Evolutionary conservation across 2,113 vertebrate genomes (phyloP).

Genomic region (Sylvietta virens): DNA sequence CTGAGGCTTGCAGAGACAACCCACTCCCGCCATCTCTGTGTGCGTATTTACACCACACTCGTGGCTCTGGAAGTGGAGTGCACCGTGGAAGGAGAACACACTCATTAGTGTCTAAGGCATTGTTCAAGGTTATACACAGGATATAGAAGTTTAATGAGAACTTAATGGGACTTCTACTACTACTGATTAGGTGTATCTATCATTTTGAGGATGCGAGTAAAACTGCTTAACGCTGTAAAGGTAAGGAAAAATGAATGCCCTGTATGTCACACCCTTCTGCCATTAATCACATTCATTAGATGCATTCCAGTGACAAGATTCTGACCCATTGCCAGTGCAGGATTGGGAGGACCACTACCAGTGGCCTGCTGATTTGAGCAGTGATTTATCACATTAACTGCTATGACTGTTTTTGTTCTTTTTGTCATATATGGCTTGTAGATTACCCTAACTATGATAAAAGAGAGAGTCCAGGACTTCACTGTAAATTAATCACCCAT

Average conservation of each 20-base stretch:
- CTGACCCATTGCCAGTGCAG: constrained; percentile 34
- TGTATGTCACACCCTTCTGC: constrained; percentile 21
- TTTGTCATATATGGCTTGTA: not conserved
- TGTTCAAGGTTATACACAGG: constrained; percentile 73
- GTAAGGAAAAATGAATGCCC: constrained; percentile 47
- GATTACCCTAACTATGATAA: constrained; percentile 19
- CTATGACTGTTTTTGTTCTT: constrained; percentile 31
- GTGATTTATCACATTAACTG: constrained; percentile 55
- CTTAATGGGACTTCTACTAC: constrained; percentile 69
- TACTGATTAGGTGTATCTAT: constrained; percentile 74
- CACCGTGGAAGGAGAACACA: constrained; percentile 15
- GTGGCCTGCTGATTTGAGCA: constrained; percentile 34
- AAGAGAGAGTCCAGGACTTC: not conserved
- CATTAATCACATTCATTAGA: constrained; percentile 63
- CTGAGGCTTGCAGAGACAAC: not conserved
- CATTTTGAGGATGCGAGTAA: constrained; percentile 56
- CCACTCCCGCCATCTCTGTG: not conserved
- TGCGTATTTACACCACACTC: not conserved
- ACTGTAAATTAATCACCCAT: not conserved
- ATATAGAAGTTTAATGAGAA: constrained; percentile 72
- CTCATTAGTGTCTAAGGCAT: constrained; percentile 67
- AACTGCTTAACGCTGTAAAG: constrained; percentile 20
- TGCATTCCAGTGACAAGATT: constrained; percentile 37
- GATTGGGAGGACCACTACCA: not conserved
- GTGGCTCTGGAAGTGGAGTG: not conserved